phyloP scores from a whole-genome alignment of 37 sponge, comb jelly and placozoan species.

The Mnemiopsis leidyi region DNA sequence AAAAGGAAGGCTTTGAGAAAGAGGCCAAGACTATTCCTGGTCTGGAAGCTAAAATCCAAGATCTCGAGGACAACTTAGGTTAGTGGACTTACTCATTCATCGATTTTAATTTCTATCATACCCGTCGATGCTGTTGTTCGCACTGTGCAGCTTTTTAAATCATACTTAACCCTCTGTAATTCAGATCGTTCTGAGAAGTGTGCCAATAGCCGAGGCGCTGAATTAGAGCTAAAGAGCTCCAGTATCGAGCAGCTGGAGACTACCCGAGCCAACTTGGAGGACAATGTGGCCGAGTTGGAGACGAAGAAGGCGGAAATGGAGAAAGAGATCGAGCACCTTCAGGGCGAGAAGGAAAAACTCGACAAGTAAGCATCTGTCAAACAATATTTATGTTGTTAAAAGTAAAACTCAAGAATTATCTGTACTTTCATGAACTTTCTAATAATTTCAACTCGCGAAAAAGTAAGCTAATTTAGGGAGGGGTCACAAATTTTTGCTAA shows the following conservation, averaged over 20 bases:
- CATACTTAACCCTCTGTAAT: too few species aligned
- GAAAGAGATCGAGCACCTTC: neutral
- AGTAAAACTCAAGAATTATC: too few species aligned
- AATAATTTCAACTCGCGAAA: too few species aligned
- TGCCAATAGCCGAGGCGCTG: neutral
- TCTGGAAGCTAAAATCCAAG: neutral
- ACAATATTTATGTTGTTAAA: too few species aligned
- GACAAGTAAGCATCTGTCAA: conserved; percentile 43
- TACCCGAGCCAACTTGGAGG: neutral
- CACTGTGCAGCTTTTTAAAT: too few species aligned
- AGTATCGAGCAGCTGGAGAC: conserved; percentile 32
- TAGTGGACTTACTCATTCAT: too few species aligned
- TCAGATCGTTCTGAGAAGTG: neutral
- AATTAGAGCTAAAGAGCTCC: neutral
- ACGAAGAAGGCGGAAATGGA: conserved; percentile 4
- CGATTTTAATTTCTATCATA: too few species aligned
- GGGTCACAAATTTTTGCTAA: too few species aligned
- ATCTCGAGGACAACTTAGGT: conserved; percentile 20
- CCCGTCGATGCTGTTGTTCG: too few species aligned
- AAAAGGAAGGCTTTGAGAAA: neutral
- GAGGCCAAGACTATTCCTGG: neutral
- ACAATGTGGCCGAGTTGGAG: conserved; percentile 1
- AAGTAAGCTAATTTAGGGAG: too few species aligned
- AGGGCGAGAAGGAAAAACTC: conserved; percentile 40
- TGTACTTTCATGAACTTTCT: too few species aligned